These are phyloP conservation scores for Jordanella pulchra DNA, from an alignment of 2,797 vertebrate species.

Conservation along the genomic window DNA sequence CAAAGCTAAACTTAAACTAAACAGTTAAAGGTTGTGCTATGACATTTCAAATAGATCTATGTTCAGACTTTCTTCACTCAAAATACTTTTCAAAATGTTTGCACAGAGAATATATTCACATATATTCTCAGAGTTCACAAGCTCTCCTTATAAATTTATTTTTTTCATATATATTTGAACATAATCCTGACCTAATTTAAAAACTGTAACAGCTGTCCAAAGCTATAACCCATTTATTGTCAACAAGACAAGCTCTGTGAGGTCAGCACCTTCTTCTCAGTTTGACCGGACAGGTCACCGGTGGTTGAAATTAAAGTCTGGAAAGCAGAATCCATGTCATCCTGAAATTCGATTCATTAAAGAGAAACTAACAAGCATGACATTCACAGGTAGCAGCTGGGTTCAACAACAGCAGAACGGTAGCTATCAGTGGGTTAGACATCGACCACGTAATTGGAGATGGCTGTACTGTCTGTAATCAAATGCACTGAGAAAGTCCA, in stretches of 20 bases:
- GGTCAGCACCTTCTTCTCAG: constrained; percentile 7
- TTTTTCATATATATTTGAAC: neutral
- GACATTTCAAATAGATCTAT: neutral
- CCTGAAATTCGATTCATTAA: constrained; percentile 1
- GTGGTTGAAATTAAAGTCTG: constrained; percentile 21
- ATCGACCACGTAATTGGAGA: constrained; percentile 42
- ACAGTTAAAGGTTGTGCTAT: neutral
- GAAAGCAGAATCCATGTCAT: constrained; percentile 9
- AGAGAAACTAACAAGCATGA: constrained; percentile 50
- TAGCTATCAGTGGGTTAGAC: constrained; percentile 33
- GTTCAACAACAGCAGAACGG: constrained; percentile 12
- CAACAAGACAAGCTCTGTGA: neutral
- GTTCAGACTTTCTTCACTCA: neutral
- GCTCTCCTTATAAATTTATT: neutral
- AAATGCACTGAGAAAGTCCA: constrained; percentile 3
- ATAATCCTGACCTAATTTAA: neutral
- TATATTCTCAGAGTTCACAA: neutral
- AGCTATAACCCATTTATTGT: neutral
- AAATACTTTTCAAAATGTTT: too few relatives aligned
- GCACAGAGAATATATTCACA: neutral
- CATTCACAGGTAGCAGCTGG: constrained; percentile 38
- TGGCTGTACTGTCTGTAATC: constrained; percentile 2
- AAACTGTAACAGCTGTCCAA: neutral
- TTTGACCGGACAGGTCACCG: constrained; percentile 15
- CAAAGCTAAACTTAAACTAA: neutral